phyloP scores from a whole-genome alignment of 2,113 vertebrate genomes.

The Cyphomyrus discorhynchus region DNA sequence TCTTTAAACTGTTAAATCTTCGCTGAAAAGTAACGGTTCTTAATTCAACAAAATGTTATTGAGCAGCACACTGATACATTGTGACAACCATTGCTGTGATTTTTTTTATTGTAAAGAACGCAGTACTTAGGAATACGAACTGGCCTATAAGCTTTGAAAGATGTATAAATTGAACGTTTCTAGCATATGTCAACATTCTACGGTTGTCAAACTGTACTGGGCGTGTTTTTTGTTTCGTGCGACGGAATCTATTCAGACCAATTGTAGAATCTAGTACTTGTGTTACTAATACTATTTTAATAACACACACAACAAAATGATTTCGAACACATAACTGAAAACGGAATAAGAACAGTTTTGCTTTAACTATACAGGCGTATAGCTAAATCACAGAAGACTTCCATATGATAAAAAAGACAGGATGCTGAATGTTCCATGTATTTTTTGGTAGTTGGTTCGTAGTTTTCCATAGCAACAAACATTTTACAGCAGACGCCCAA shows the following conservation, averaged over 20 bases:
- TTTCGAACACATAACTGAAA: not conserved
- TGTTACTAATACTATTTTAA: not conserved
- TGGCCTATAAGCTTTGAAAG: not conserved
- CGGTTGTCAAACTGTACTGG: not conserved
- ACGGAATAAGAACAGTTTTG: not conserved
- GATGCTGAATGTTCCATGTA: not conserved
- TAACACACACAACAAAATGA: not conserved
- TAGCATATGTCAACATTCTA: not conserved
- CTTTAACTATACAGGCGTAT: not conserved
- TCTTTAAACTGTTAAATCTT: not conserved
- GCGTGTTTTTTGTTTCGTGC: not conserved
- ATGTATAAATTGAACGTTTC: not conserved
- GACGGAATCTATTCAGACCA: not conserved
- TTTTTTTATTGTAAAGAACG: not conserved
- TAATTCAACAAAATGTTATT: not conserved
- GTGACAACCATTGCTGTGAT: not conserved
- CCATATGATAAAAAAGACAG: not conserved
- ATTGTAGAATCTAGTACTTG: not conserved
- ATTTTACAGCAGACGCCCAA: not conserved
- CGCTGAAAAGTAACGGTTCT: not conserved
- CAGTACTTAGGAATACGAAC: not conserved
- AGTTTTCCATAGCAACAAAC: not conserved
- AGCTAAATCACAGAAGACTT: not conserved
- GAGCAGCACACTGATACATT: not conserved
- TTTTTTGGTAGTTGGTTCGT: not conserved